Evolutionary conservation across 2,113 vertebrate species (phyloP).

Genomic region (Tetrao urogallus): DNA sequence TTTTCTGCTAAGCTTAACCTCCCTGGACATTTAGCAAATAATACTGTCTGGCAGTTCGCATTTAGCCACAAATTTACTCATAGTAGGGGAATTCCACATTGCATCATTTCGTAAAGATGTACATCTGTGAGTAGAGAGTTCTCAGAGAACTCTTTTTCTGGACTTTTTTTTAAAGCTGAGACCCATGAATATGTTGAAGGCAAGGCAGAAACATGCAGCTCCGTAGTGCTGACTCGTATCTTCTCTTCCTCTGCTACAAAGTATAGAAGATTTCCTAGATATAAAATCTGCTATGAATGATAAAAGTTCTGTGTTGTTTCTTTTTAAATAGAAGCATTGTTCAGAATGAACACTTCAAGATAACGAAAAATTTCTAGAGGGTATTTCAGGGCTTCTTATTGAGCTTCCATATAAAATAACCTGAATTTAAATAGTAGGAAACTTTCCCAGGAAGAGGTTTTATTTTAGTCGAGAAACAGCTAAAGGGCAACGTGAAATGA

Average conservation of each 20-base stretch:
- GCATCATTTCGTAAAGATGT: slow-evolving; percentile 20
- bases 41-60: neutral
- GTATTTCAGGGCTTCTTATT: neutral
- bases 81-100: slow-evolving; percentile 49
- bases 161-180: neutral
- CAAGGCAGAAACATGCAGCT: neutral
- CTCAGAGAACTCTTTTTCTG: neutral
- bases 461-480: neutral
- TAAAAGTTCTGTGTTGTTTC: neutral
- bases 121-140: neutral
- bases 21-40: neutral
- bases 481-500: neutral
- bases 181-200: neutral
- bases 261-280: neutral
- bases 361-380: neutral
- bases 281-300: neutral
- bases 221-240: neutral
- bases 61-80: slow-evolving; percentile 7
- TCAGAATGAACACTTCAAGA: neutral
- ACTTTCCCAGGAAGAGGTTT: neutral
- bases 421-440: neutral
- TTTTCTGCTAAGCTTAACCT: neutral
- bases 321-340: neutral
- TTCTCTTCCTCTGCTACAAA: neutral
- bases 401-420: neutral